phyloP scores from a whole-genome alignment of 2,888 invertebrate species.

The Drosophila gaucha region DNA sequence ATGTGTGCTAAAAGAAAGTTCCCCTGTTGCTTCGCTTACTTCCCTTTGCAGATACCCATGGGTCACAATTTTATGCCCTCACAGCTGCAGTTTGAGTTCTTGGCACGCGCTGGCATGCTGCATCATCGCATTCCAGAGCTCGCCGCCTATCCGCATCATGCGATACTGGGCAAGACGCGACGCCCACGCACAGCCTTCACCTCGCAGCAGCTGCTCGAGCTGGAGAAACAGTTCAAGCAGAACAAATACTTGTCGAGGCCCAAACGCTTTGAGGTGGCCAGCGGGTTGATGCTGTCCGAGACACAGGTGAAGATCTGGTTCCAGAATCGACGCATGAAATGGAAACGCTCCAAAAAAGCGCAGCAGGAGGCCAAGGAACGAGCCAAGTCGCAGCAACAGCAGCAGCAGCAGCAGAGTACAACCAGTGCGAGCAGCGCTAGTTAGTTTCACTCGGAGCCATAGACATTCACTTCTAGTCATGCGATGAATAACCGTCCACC shows the following conservation, averaged over 20 bases:
- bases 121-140: slow-evolving; percentile 95
- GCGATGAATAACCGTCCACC: slow-evolving; percentile 60
- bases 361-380: slow-evolving; percentile 92
- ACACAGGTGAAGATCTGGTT: slow-evolving; percentile 99
- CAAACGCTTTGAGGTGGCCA: slow-evolving; percentile 99
- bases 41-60: slow-evolving; percentile 83
- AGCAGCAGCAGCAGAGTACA: slow-evolving; percentile 55
- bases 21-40: not conserved
- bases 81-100: slow-evolving; percentile 90
- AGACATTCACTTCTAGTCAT: slow-evolving; percentile 62
- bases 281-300: slow-evolving; percentile 98
- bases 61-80: slow-evolving; percentile 85
- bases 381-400: slow-evolving; percentile 81
- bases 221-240: slow-evolving; percentile 99
- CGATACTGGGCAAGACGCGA: slow-evolving; percentile 93
- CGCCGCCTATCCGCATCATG: slow-evolving; percentile 91
- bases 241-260: slow-evolving; percentile 99
- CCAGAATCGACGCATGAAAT: slow-evolving; percentile 99
- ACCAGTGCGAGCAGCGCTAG: slow-evolving; percentile 40
- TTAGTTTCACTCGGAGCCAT: slow-evolving; percentile 40
- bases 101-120: slow-evolving; percentile 96
- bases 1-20: not conserved
- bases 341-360: slow-evolving; percentile 98
- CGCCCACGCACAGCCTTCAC: slow-evolving; percentile 99
- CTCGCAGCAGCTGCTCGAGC: slow-evolving; percentile 96